A percentile compares a stretch with the other conserved stretches of the same genome.
phyloP scores from a whole-genome alignment of 2,113 vertebrate genomes.

The Egretta garzetta region DNA sequence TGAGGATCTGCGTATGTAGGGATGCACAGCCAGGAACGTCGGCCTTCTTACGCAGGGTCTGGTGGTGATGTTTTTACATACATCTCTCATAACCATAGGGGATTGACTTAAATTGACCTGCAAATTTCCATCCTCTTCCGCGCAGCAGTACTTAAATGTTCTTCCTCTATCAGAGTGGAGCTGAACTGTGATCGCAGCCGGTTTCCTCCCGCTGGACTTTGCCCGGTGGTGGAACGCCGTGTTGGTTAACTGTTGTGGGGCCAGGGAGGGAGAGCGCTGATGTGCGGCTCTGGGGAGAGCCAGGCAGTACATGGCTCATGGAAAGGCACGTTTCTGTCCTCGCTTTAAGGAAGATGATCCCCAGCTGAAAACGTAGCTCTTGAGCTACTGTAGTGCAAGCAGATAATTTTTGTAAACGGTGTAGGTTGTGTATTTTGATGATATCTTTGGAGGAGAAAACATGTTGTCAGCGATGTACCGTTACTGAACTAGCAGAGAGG shows the following conservation, averaged over 20 bases:
- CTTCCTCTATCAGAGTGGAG: neutral
- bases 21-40: neutral
- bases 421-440: neutral
- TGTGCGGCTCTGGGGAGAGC: neutral
- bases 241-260: neutral
- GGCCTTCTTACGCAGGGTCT: neutral
- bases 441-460: neutral
- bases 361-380: neutral
- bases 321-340: neutral
- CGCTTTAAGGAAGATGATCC: fast-evolving
- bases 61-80: fast-evolving
- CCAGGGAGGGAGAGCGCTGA: neutral
- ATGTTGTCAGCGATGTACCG: fast-evolving
- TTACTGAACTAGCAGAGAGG: neutral
- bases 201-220: slow-evolving; percentile 31
- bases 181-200: slow-evolving; percentile 14
- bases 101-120: neutral
- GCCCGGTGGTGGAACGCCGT: neutral
- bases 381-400: neutral
- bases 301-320: fast-evolving
- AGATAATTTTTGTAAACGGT: neutral
- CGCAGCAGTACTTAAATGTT: fast-evolving
- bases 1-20: neutral
- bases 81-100: too few species aligned
- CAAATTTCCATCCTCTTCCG: neutral